phyloP scores from a whole-genome alignment of 2,888 invertebrate species.

The Taphrorychus bicolor region DNA sequence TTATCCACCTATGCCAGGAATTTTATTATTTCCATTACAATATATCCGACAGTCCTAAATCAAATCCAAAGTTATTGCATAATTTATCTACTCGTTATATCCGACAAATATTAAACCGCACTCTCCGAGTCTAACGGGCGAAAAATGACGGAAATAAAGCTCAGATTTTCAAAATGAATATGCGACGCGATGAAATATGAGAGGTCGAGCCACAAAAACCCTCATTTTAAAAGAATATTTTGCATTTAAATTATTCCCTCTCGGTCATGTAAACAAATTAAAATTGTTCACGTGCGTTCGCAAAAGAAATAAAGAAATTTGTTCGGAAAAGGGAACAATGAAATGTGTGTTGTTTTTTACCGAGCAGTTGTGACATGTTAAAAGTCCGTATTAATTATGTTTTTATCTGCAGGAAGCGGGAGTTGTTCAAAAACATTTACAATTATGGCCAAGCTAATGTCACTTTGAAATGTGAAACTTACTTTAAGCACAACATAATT shows the following conservation, averaged over 20 bases:
- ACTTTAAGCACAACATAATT: too few species aligned
- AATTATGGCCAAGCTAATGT: too few species aligned
- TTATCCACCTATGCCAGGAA: background rate
- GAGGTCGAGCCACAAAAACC: background rate
- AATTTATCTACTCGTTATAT: constrained; percentile 13
- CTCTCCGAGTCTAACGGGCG: constrained; percentile 7
- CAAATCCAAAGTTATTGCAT: constrained; percentile 5
- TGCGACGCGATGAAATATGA: background rate
- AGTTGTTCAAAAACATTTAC: too few species aligned
- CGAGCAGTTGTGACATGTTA: background rate
- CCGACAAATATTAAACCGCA: constrained; percentile 13
- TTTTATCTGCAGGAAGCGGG: too few species aligned
- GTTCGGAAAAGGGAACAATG: background rate
- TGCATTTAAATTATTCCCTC: background rate
- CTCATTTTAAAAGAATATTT: background rate
- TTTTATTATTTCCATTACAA: background rate
- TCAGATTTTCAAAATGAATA: background rate
- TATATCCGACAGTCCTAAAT: constrained; percentile 1
- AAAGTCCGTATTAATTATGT: background rate
- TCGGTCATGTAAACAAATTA: background rate
- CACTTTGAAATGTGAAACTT: too few species aligned
- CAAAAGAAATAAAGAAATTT: background rate
- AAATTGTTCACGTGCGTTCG: background rate
- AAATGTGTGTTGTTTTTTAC: background rate
- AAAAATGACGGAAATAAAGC: constrained; percentile 10